Conservation (phyloP, 2,113 vertebrate genomes). For the Aythya baeri region DNA sequence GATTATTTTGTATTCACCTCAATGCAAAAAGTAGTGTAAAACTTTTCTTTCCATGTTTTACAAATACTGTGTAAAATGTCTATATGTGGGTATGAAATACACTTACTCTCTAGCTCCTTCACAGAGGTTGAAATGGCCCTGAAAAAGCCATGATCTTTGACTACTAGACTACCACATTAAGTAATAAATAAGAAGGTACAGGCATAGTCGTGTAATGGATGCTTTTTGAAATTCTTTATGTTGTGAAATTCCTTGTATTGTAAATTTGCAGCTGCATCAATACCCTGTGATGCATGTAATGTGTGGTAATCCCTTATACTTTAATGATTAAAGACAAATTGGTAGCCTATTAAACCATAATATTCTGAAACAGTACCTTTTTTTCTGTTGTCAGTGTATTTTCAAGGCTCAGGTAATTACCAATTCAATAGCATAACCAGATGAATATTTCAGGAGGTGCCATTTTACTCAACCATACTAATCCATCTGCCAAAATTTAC, state of each 20-base stretch:
- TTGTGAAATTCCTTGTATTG: background rate
- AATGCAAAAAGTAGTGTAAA: background rate
- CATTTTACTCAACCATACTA: background rate
- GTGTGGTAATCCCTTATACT: background rate
- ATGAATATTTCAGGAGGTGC: background rate
- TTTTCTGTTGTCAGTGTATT: background rate
- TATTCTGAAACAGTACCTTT: background rate
- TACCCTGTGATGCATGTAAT: background rate
- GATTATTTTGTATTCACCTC: background rate
- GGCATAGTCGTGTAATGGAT: background rate
- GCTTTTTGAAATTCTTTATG: background rate
- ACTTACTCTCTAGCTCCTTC: background rate
- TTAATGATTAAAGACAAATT: background rate
- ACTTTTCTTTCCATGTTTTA: background rate
- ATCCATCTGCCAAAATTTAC: background rate
- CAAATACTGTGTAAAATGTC: background rate
- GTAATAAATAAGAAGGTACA: background rate
- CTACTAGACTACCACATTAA: background rate
- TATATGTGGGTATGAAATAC: background rate
- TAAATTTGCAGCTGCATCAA: background rate
- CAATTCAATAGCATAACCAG: background rate
- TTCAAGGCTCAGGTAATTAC: background rate
- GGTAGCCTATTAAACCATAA: background rate
- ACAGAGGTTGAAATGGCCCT: background rate
- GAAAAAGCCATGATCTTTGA: background rate